A percentile compares a stretch with the other conserved stretches of the same genome.
Evolutionary conservation across 1,140 invertebrate genomes (phyloP).

Genomic region (Idris sp.): DNA sequence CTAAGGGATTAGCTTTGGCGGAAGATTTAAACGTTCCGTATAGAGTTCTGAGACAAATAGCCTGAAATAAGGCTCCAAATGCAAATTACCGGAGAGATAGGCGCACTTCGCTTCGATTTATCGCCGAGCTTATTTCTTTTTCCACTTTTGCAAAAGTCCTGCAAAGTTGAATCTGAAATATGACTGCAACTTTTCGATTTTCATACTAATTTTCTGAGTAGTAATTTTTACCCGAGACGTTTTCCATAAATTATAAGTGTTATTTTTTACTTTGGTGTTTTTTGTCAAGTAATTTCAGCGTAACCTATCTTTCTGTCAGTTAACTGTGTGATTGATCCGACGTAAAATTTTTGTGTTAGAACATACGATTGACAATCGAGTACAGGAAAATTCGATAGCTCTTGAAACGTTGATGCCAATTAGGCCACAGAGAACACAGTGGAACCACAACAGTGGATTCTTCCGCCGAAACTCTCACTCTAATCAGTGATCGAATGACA

Average conservation of each 20-base stretch:
- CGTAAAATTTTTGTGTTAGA: conserved; percentile 46
- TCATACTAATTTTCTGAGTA: too few species aligned
- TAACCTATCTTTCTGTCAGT: conserved; percentile 70
- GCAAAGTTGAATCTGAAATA: too few species aligned
- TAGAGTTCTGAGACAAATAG: conserved; percentile 58
- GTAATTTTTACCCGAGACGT: too few species aligned
- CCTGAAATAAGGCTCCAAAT: conserved; percentile 59
- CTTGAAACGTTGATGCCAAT: conserved; percentile 59
- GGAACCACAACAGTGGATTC: conserved; percentile 55
- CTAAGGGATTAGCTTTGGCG: conserved; percentile 52
- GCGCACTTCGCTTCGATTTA: conserved; percentile 49
- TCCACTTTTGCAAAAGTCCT: conserved; percentile 17
- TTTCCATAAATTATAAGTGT: too few species aligned
- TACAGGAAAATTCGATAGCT: conserved; percentile 46
- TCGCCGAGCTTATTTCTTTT: conserved; percentile 27
- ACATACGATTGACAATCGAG: conserved; percentile 53
- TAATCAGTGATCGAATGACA: conserved; percentile 62
- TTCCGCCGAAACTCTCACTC: conserved; percentile 57
- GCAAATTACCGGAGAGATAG: conserved; percentile 47
- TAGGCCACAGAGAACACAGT: conserved; percentile 37
- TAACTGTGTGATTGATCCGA: conserved; percentile 57
- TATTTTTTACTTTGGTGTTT: too few species aligned
- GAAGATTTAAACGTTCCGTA: conserved; percentile 57
- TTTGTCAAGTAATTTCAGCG: too few species aligned
- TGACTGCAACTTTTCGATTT: too few species aligned